Conservation (phyloP, 2,888 invertebrate species). For the Scaptomyza flava region DNA sequence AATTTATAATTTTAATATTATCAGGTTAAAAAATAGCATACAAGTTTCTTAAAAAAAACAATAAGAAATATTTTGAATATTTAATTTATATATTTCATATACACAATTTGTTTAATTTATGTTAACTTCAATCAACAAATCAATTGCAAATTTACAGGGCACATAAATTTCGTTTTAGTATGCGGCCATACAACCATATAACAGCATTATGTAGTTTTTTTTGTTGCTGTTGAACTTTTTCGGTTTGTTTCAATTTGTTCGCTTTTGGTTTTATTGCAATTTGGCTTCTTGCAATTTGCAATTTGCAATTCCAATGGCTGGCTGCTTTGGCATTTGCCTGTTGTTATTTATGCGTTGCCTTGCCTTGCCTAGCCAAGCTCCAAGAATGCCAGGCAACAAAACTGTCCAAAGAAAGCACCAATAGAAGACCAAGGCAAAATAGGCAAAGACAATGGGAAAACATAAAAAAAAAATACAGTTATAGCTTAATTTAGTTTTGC, state of each 20-base stretch:
- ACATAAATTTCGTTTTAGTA: constrained; percentile 4
- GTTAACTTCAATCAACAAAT: neutral
- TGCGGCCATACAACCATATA: too few relatives aligned
- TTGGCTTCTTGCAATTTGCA: constrained; percentile 31
- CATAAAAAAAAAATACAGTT: constrained; percentile 32
- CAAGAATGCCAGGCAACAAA: neutral
- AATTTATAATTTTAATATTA: too few relatives aligned
- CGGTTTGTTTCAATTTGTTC: neutral
- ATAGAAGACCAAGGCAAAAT: neutral
- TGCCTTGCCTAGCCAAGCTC: constrained; percentile 2
- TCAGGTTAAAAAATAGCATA: too few relatives aligned
- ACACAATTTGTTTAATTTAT: neutral
- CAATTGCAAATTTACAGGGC: neutral
- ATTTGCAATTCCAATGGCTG: constrained; percentile 57
- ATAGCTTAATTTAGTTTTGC: constrained; percentile 70
- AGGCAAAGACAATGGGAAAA: neutral
- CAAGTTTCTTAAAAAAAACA: too few relatives aligned
- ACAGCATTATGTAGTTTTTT: too few relatives aligned
- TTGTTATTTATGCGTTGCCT: constrained; percentile 65
- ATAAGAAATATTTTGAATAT: too few relatives aligned
- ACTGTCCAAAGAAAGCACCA: constrained; percentile 4
- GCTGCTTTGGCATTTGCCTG: constrained; percentile 26
- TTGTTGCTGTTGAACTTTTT: neutral
- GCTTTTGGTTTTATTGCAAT: constrained; percentile 14
- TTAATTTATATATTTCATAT: too few relatives aligned